phyloP scores from a whole-genome alignment of 2,888 invertebrate genomes.

The Limnephilus lunatus region DNA sequence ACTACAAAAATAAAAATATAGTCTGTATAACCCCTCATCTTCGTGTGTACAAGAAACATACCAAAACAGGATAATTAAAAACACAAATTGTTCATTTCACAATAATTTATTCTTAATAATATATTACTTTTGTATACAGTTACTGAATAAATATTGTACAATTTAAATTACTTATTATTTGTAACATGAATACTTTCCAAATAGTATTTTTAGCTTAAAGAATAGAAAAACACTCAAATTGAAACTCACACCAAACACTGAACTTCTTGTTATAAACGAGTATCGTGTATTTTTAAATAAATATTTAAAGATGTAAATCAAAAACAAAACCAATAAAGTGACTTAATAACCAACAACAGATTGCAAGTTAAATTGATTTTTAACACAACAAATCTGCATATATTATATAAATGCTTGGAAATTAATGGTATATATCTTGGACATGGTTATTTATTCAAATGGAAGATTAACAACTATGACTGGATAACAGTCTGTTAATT shows the following conservation, averaged over 20 bases:
- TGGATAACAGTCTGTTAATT: neutral
- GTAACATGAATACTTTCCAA: constrained; percentile 36
- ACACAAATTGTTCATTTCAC: constrained; percentile 53
- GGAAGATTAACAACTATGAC: neutral
- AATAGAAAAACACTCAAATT: constrained; percentile 42
- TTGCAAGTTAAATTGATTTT: neutral
- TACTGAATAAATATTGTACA: constrained; percentile 61
- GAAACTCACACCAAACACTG: constrained; percentile 14
- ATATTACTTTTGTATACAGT: constrained; percentile 58
- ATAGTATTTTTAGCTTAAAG: constrained; percentile 37
- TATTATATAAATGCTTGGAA: neutral
- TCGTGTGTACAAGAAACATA: neutral
- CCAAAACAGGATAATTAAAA: constrained; percentile 66
- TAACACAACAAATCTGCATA: neutral
- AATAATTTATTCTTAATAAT: constrained; percentile 61
- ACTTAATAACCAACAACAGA: neutral
- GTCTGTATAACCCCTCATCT: neutral
- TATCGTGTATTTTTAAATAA: neutral
- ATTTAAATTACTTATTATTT: constrained; percentile 52
- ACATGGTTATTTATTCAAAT: neutral
- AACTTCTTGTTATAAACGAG: neutral
- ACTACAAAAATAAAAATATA: neutral
- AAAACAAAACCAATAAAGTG: constrained; percentile 18
- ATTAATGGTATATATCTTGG: neutral
- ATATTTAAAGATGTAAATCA: neutral